Conservation (phyloP, 2,113 vertebrate species). For the human region DNA sequence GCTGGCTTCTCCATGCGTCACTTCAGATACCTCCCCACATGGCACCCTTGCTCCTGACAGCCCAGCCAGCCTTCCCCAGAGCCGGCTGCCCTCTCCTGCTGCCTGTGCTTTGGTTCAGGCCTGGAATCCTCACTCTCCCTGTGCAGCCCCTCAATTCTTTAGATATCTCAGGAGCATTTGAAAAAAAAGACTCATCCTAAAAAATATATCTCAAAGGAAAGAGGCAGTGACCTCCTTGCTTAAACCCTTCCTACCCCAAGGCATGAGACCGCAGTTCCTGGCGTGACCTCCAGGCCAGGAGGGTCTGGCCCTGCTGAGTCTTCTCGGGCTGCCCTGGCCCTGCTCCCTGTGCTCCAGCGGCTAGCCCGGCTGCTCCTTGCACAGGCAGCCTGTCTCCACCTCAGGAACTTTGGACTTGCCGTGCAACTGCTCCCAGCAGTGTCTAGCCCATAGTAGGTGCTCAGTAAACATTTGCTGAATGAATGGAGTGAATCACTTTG, state of each 20-base stretch:
- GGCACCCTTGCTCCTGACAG: not conserved
- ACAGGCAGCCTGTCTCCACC: not conserved
- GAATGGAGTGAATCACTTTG: not conserved
- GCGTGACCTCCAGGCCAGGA: not conserved
- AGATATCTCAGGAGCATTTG: not conserved
- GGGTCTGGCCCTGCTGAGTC: not conserved
- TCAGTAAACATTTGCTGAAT: not conserved
- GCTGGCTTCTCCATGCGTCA: not conserved
- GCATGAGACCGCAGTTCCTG: no score
- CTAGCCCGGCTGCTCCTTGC: not conserved
- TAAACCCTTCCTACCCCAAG: not conserved
- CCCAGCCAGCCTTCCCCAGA: not conserved
- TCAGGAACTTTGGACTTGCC: not conserved
- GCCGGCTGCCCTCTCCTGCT: not conserved
- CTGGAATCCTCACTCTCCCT: not conserved
- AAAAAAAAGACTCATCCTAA: not conserved
- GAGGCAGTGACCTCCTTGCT: not conserved
- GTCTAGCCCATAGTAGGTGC: not conserved
- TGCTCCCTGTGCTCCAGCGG: no score
- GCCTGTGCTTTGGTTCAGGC: not conserved
- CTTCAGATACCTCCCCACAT: no score
- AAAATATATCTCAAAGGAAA: not conserved
- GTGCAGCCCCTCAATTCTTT: constrained; percentile 25
- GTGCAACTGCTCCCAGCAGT: not conserved
- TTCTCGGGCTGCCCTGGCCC: not conserved